Percentiles rank a stretch among this genome's conserved stretches.
Conservation (phyloP, 2,797 vertebrate species). For the Myotis vivesi region DNA sequence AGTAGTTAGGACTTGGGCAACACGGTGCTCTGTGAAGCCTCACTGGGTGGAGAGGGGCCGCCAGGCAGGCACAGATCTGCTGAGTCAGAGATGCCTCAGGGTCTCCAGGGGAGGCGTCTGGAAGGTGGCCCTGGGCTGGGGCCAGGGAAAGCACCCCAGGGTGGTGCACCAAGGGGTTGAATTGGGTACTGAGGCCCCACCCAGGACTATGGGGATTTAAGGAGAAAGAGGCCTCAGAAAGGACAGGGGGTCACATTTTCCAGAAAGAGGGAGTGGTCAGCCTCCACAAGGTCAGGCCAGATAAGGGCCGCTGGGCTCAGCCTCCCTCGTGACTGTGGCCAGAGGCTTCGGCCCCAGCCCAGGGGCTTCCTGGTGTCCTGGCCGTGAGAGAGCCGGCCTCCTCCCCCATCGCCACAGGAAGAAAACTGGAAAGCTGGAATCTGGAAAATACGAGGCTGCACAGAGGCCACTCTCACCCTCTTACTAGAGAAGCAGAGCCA, state of each 20-base stretch:
- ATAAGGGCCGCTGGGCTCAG: conserved; percentile 59
- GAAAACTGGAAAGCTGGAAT: neutral
- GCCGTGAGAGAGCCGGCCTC: neutral
- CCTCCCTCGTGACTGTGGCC: conserved; percentile 64
- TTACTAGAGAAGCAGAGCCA: neutral
- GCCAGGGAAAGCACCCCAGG: neutral
- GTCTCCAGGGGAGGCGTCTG: neutral
- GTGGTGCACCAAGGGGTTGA: neutral
- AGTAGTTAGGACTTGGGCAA: conserved; percentile 56
- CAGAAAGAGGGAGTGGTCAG: conserved; percentile 74
- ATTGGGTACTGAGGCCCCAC: neutral
- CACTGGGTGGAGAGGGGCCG: neutral
- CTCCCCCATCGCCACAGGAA: neutral
- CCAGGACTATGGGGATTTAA: neutral
- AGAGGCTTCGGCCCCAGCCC: conserved; percentile 26
- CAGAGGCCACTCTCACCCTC: neutral
- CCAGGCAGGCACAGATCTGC: conserved; percentile 39
- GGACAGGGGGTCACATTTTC: conserved; percentile 60
- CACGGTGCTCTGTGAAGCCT: neutral
- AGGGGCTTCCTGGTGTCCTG: conserved; percentile 59
- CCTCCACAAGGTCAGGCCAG: conserved; percentile 70
- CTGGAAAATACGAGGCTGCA: neutral
- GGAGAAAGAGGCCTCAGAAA: conserved; percentile 51
- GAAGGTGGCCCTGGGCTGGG: neutral
- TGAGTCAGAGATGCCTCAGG: conserved; percentile 60